Evolutionary conservation across 2,113 vertebrate species (phyloP), one percentile per base, ranked within the genome.

Genomic region (Centropristis striata): DNA sequence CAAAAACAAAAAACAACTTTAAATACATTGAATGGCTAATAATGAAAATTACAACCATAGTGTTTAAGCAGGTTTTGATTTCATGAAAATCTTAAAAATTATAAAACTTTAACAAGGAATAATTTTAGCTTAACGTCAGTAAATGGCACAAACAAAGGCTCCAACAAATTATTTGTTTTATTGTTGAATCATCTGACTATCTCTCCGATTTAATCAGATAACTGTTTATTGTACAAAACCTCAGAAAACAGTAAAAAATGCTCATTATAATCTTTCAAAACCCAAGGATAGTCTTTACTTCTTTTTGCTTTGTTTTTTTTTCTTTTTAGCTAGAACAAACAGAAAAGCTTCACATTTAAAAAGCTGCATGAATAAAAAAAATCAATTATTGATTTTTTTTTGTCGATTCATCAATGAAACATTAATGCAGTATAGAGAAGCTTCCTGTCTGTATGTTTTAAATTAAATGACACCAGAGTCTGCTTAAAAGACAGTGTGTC

Each of bases 271-370:
- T 54, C 27, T 54, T 25, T 2, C 25, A 28, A 21, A 66, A 49
- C 2, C 18, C 7, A 50, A 14, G n/a, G n/a, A n/a, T n/a, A n/a
- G n/a, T n/a, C n/a, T n/a, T n/a, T n/a, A 39, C 37, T 39, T 39
- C 37, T 11, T 39, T 2, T 11, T 39, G 37, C 37, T 10, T 49
- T 44, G 14, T 28, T 27, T 20, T 47, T 46, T 1, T 2, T 5
- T 39, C 20, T n/a, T 36, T 9, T 36, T 37, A 28, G 27, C 50
- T 44, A 32, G 44, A 32, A 44, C n/a, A 3, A 55, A 25, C 8
- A 25, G 7, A 21, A 44, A 36, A 47, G 21, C 0, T 0, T 46
- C 37, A 5, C 32, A 53, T 58, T 28, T 21, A 2, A 66, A 5
- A 25, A 0, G 28, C 21, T 23, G 6, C 20, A 44, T 10, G 25